These are phyloP conservation scores for Heliconius ismenius DNA, from an alignment of 2,888 invertebrate species.

Conservation along the genomic window DNA sequence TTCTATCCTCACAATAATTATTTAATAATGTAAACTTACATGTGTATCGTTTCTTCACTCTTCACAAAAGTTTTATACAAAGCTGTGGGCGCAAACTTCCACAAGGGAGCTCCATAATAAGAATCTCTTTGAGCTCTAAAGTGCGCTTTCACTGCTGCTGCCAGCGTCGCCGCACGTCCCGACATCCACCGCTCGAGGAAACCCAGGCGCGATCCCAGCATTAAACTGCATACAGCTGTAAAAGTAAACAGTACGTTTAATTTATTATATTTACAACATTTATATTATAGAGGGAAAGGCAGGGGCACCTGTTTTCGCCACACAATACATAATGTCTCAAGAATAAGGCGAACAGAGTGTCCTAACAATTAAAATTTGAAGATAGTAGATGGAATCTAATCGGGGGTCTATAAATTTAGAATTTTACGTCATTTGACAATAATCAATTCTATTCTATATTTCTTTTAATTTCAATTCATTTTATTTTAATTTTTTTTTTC, in stretches of 20 bases:
- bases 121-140: slow-evolving; percentile 91
- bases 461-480: no score
- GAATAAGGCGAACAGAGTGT: no score
- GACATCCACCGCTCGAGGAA: slow-evolving; percentile 84
- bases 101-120: slow-evolving; percentile 90
- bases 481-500: no score
- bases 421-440: no score
- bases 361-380: no score
- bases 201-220: slow-evolving; percentile 90
- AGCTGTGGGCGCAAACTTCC: slow-evolving; percentile 89
- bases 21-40: slow-evolving; percentile 76
- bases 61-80: slow-evolving; percentile 86
- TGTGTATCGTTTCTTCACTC: slow-evolving; percentile 91
- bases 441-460: no score
- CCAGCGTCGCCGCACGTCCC: slow-evolving; percentile 83
- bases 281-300: no score
- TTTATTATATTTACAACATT: no score
- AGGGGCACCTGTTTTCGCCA: no score
- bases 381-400: no score
- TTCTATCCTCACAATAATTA: background rate
- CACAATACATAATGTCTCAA: no score
- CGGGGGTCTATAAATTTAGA: no score
- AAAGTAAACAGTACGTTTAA: background rate
- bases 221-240: slow-evolving; percentile 88
- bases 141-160: slow-evolving; percentile 88